These are phyloP conservation scores for Lindbergichthys nudifrons DNA, from an alignment of 2,797 vertebrate species.

Conservation along the genomic window DNA sequence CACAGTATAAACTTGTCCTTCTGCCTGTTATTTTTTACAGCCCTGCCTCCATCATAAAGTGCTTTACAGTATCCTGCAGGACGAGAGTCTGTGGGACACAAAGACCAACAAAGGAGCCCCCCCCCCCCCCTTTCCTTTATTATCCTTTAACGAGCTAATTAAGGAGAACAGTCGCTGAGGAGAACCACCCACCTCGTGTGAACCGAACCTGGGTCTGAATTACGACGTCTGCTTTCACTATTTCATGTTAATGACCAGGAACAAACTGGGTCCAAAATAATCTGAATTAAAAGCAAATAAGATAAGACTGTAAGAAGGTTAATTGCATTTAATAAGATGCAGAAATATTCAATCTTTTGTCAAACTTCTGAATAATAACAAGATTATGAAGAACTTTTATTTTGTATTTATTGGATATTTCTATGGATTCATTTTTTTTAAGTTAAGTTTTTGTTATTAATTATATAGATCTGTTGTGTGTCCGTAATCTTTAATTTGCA, in stretches of 20 bases:
- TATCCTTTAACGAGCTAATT: slow-evolving; percentile 71
- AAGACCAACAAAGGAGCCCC: slow-evolving; percentile 64
- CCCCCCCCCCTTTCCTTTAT: slow-evolving; percentile 54
- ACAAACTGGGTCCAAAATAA: slow-evolving; percentile 21
- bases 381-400: not conserved
- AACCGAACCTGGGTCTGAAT: slow-evolving; percentile 41
- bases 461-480: too few relatives aligned
- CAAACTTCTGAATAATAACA: not conserved
- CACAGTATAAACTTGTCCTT: slow-evolving; percentile 18
- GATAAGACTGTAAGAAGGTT: slow-evolving; percentile 4
- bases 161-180: slow-evolving; percentile 63
- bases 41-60: slow-evolving; percentile 55
- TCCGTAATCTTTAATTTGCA: too few relatives aligned
- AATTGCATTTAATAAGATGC: slow-evolving; percentile 2
- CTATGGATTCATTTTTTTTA: not conserved
- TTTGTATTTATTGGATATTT: not conserved
- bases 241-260: slow-evolving; percentile 24
- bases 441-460: too few relatives aligned
- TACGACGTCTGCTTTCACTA: not conserved
- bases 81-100: slow-evolving; percentile 46
- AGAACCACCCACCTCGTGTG: slow-evolving; percentile 68
- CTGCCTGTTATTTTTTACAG: slow-evolving; percentile 51
- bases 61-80: slow-evolving; percentile 62
- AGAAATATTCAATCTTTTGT: not conserved
- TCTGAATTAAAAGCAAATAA: not conserved